Conservation (phyloP, 2,797 vertebrate genomes). For the Chanos chanos region DNA sequence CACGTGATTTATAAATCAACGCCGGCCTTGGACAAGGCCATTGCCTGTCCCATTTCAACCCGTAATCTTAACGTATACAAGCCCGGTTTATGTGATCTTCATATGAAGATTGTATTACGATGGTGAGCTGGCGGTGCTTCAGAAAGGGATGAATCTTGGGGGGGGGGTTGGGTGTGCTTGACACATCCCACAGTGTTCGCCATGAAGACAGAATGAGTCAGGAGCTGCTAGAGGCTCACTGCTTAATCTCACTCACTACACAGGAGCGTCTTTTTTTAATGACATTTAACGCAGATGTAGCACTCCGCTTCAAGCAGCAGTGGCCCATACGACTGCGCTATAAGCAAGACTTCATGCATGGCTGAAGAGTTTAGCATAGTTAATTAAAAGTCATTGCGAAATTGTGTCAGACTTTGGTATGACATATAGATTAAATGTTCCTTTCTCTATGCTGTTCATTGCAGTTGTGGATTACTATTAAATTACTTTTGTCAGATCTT, state of each 20-base stretch:
- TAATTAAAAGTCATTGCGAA: slow-evolving; percentile 17
- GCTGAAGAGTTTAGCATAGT: slow-evolving; percentile 27
- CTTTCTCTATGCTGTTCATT: no score
- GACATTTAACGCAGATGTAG: neutral
- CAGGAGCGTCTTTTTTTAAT: neutral
- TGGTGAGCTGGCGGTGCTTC: neutral
- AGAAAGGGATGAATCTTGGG: neutral
- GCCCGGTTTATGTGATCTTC: neutral
- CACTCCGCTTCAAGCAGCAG: slow-evolving; percentile 9
- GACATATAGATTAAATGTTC: no score
- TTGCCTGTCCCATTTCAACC: neutral
- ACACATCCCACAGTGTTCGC: neutral
- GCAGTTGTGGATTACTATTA: no score
- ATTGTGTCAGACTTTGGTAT: no score
- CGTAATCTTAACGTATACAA: neutral
- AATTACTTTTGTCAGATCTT: no score
- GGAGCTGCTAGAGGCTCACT: neutral
- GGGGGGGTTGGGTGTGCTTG: neutral
- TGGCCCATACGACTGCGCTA: slow-evolving; percentile 3
- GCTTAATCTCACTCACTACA: neutral
- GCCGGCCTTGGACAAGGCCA: neutral
- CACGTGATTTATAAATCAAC: neutral
- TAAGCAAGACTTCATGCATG: slow-evolving; percentile 28
- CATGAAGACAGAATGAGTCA: neutral
- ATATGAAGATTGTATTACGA: neutral